These are phyloP conservation scores for Caenorhabditis macrosperma DNA, from an alignment of 2,888 invertebrate genomes.

Conservation along the genomic window DNA sequence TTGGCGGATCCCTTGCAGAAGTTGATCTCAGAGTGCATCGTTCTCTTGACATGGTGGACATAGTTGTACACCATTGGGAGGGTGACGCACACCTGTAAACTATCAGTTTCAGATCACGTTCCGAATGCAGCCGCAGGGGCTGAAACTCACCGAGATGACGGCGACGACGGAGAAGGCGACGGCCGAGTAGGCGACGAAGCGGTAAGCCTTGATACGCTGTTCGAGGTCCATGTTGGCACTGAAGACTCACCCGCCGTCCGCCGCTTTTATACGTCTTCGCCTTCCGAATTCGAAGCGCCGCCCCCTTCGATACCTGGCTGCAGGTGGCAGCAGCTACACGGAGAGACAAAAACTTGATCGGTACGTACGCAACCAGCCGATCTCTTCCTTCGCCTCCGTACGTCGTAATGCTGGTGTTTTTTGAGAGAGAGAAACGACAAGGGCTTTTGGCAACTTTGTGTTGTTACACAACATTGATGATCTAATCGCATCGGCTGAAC, in stretches of 20 bases:
- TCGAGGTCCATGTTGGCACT: constrained; percentile 62
- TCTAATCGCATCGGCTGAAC: constrained; percentile 32
- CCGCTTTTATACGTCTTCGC: constrained; percentile 28
- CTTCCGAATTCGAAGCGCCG: constrained; percentile 20
- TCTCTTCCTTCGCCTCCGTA: constrained; percentile 14
- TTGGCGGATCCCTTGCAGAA: constrained; percentile 69
- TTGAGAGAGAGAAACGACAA: background rate
- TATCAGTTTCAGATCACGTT: background rate
- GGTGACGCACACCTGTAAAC: constrained; percentile 59
- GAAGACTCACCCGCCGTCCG: background rate
- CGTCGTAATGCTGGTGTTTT: constrained; percentile 36
- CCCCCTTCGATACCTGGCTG: constrained; percentile 34
- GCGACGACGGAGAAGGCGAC: constrained; percentile 67
- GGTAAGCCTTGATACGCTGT: constrained; percentile 64
- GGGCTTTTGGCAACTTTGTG: constrained; percentile 39
- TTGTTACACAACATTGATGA: constrained; percentile 29
- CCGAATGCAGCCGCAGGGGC: background rate
- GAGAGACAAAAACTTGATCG: constrained; percentile 39
- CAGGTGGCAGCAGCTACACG: constrained; percentile 23
- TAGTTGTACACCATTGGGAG: constrained; percentile 65
- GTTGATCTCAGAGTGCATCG: constrained; percentile 61
- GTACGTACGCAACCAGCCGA: constrained; percentile 28
- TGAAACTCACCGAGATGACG: constrained; percentile 55
- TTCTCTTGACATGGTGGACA: constrained; percentile 62
- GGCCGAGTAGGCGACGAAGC: constrained; percentile 66